Conservation (phyloP, 2,888 invertebrate species). For the Tetrapedia diversipes region DNA sequence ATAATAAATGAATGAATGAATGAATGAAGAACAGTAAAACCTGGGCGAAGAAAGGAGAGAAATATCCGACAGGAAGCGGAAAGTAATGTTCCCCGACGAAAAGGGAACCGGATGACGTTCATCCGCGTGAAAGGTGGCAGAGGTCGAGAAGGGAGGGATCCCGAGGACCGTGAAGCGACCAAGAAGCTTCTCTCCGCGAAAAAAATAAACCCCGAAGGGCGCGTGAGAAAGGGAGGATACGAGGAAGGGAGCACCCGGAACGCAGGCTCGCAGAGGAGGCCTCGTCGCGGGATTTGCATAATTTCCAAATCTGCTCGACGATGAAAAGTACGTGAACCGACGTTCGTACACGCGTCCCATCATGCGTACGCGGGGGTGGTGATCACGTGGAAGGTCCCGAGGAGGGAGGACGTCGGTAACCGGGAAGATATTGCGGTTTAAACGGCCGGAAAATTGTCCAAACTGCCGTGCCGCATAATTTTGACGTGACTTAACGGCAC, state of each 20-base stretch:
- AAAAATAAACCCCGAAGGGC: too few species aligned
- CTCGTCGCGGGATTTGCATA: slow-evolving; percentile 77
- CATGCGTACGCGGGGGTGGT: slow-evolving; percentile 14
- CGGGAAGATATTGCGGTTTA: slow-evolving; percentile 76
- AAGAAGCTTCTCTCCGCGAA: too few species aligned
- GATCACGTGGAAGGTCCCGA: slow-evolving; percentile 50
- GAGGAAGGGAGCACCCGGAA: too few species aligned
- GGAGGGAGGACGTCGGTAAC: slow-evolving; percentile 42
- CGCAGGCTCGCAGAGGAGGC: background rate
- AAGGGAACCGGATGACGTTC: slow-evolving; percentile 37
- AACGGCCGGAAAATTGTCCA: slow-evolving; percentile 80
- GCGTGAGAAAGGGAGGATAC: too few species aligned
- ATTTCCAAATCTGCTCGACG: slow-evolving; percentile 76
- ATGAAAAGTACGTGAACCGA: slow-evolving; percentile 59
- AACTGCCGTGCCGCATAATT: slow-evolving; percentile 76
- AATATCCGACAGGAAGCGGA: slow-evolving; percentile 18
- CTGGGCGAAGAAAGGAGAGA: too few species aligned
- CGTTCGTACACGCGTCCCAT: slow-evolving; percentile 39
- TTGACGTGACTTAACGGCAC: slow-evolving; percentile 70
- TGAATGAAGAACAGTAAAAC: background rate
- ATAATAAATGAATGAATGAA: too few species aligned
- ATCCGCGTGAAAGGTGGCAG: slow-evolving; percentile 31
- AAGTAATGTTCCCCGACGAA: slow-evolving; percentile 40
- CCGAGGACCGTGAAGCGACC: slow-evolving; percentile 9
- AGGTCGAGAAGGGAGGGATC: slow-evolving; percentile 37